Evolutionary conservation across 2,113 vertebrate genomes (phyloP).

Genomic region (Malurus elegans): DNA sequence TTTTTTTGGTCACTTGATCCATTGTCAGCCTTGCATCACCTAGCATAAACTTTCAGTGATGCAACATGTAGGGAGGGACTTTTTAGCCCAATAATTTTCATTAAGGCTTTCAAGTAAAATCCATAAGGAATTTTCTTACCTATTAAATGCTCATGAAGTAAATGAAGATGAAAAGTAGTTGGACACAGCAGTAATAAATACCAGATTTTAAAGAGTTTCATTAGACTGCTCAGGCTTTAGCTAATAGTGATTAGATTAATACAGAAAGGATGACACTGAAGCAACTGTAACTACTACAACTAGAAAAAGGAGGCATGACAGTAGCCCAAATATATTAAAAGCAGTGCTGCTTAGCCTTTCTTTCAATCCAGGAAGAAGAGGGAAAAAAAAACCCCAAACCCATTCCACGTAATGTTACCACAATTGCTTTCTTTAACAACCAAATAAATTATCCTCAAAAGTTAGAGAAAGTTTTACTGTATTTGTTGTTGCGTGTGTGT

Average conservation of each 20-base stretch:
- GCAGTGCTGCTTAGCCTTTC: neutral
- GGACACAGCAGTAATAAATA: neutral
- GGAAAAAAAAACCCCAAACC: accelerated
- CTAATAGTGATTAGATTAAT: neutral
- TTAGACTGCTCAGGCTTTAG: neutral
- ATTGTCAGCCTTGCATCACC: neutral
- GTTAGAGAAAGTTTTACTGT: neutral
- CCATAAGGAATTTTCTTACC: neutral
- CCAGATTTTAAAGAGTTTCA: neutral
- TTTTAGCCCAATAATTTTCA: neutral
- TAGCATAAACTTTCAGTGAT: neutral
- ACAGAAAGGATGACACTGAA: neutral
- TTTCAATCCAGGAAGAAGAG: neutral
- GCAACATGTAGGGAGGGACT: neutral
- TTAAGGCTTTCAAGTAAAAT: neutral
- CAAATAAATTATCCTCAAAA: neutral
- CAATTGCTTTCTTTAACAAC: neutral
- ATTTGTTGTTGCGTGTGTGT: neutral
- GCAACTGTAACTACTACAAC: neutral
- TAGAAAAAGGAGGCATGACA: accelerated
- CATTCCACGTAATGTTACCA: neutral
- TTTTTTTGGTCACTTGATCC: neutral
- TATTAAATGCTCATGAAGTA: neutral
- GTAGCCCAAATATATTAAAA: neutral
- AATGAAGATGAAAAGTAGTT: neutral